Base-by-base conservation (phyloP, 2,888 invertebrate genomes). In the Sympetrum striolatum region DNA sequence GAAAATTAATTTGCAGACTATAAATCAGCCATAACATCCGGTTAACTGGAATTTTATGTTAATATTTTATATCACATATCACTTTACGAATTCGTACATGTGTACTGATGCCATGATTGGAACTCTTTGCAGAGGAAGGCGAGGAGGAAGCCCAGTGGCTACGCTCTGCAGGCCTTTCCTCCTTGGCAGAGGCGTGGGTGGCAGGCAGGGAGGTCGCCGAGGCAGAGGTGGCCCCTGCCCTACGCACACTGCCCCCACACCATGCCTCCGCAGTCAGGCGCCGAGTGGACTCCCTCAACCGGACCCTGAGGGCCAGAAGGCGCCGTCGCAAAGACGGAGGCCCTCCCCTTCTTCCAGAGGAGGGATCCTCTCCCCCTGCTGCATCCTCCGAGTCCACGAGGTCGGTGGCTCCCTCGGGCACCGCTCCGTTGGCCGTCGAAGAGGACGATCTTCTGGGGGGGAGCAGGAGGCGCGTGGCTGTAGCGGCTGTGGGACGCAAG, bases 71-170 rank as follows among this genome's bases (percentile, higher is more conserved):
- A 48, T 48, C 48, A 48, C 48, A n/a, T n/a, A n/a, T n/a, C n/a
- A n/a, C n/a, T n/a, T n/a, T 48, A 1, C 48, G 12, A 5, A 2
- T 12, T 8, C 12, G 4, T 2, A 14, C 4, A 15, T 1, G 15
- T 48, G 15, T 48, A 48, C 12, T 48, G 48, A 48, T 10, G 48
- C 12, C 2, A 5, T 15, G 10, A 44, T 10, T 44, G 92, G 93
- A 39, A 92, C 92, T 90, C 90, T 93, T 90, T 92, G 80, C 93
- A 93, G 93, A 94, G 97, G 97, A 97, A 94, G 97, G 96, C 92
- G 97, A 97, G 93, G 95, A 96, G 93, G 97, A 97, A 92, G 96
- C 96, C 15, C 96, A 96, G 93, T 97, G 97, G 96, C 94, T 97
- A 90, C 95, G 96, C 91, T 95, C 96, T 53, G 97, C 96, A 0